phyloP scores from a whole-genome alignment of 2,113 vertebrate genomes.

The Dipodomys spectabilis region DNA sequence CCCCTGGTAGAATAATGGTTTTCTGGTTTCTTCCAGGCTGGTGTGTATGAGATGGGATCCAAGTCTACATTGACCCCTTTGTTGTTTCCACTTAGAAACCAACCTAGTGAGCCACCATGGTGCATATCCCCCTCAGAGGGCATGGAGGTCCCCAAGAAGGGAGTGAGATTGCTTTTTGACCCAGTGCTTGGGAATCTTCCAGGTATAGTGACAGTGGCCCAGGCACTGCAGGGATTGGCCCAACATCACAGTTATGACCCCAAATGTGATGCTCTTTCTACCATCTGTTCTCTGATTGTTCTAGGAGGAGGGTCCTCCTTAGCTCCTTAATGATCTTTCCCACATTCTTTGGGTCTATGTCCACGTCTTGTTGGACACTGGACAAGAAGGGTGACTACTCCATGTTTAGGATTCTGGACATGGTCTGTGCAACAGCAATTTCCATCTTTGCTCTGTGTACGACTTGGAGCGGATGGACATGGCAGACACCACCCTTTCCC shows the following conservation, averaged over 20 bases:
- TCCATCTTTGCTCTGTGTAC: rapidly evolving
- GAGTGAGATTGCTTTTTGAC: background rate
- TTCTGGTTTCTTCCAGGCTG: background rate
- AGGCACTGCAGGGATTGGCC: background rate
- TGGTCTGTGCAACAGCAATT: rapidly evolving
- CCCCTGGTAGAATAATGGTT: background rate
- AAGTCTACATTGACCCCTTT: background rate
- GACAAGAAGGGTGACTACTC: rapidly evolving
- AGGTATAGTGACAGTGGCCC: no score
- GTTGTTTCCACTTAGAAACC: background rate
- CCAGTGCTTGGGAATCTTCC: background rate
- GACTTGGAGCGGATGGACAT: background rate
- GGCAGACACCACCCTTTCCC: background rate
- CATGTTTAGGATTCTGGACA: background rate
- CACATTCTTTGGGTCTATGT: background rate
- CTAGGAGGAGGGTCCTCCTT: background rate
- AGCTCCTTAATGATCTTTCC: background rate
- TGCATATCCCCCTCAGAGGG: background rate
- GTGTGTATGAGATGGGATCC: background rate
- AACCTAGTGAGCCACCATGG: background rate
- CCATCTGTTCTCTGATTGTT: background rate
- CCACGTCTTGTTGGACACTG: background rate
- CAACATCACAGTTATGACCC: background rate
- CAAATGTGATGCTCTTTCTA: background rate
- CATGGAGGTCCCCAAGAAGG: background rate